A percentile compares a stretch with the other conserved stretches of the same genome.
phyloP scores from a whole-genome alignment of 2,797 vertebrate species.

The Otolemur crassicaudatus region DNA sequence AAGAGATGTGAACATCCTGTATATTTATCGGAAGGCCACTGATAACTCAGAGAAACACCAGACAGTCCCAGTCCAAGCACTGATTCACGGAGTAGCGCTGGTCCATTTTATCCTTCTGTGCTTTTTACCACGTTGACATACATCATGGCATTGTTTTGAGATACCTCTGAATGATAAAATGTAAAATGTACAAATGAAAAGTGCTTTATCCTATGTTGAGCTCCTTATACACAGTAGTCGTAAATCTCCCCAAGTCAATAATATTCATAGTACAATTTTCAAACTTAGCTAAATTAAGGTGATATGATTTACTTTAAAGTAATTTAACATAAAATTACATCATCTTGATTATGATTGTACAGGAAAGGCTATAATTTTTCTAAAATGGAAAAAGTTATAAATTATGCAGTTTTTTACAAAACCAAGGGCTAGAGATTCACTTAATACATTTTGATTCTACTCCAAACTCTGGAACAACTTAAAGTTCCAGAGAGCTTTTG shows the following conservation, averaged over 20 bases:
- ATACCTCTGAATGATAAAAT: background rate
- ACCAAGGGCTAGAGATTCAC: background rate
- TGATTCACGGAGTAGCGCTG: accelerated
- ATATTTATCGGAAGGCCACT: background rate
- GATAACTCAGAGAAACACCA: background rate
- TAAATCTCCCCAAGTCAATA: background rate
- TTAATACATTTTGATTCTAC: background rate
- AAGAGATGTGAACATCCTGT: background rate
- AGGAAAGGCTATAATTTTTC: background rate
- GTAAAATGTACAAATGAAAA: background rate
- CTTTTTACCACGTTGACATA: too few species aligned
- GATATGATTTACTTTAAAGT: background rate
- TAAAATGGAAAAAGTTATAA: background rate
- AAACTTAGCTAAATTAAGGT: background rate
- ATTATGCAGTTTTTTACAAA: background rate
- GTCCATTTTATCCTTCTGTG: accelerated
- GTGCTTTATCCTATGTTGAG: background rate
- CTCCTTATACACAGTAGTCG: background rate
- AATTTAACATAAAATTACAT: background rate
- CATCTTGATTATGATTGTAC: background rate
- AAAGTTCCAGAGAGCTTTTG: background rate
- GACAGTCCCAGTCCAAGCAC: background rate
- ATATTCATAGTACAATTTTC: background rate
- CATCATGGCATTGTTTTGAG: background rate
- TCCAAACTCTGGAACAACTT: background rate